Base-by-base conservation (phyloP, 2,888 invertebrate species). In the Ophioninae sp. region DNA sequence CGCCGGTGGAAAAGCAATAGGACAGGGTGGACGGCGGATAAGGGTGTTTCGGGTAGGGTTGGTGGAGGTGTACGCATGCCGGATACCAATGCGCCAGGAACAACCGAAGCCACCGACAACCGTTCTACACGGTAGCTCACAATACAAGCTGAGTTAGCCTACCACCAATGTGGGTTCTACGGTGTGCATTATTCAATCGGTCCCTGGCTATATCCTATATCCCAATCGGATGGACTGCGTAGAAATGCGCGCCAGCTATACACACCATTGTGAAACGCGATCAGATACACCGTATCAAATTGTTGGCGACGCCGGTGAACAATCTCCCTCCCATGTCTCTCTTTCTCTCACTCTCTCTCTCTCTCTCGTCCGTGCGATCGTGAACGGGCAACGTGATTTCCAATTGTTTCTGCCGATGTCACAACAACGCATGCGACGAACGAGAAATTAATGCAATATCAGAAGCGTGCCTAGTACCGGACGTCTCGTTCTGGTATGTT, bases 341-440 rank as follows among this genome's bases (percentile, higher is more conserved):
- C 30, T 30, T 3, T 30, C 20, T 59, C 22, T 9, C 20, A 5
- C 59, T 20, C 22, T 59, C 20, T n/a, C 58, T n/a, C 10, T 6
- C 58, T 58, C 58, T 6, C 41, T 41, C 41, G 6, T 51, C 17
- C 13, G 17, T 51, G 61, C 80, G 59, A 82, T 75, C 82, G 83
- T 44, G 51, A 5, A 10, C 83, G 78, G 67, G 64, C 64, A 82
- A 74, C 85, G 85, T 86, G 86, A 88, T 88, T 87, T 84, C 72
- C 82, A 86, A 86, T 87, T 88, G 87, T 87, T 81, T 88, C 86
- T 86, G 85, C 77, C 83, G 82, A 82, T 87, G 86, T 87, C 86
- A 85, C 82, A 75, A 81, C 74, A 63, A 80, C 81, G 72, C 80
- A 76, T 83, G 63, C 81, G 41, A 41, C 59, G 59, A 51, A 56